Evolutionary conservation across 2,113 vertebrate species (phyloP).

Genomic region (Shinisaurus crocodilurus): DNA sequence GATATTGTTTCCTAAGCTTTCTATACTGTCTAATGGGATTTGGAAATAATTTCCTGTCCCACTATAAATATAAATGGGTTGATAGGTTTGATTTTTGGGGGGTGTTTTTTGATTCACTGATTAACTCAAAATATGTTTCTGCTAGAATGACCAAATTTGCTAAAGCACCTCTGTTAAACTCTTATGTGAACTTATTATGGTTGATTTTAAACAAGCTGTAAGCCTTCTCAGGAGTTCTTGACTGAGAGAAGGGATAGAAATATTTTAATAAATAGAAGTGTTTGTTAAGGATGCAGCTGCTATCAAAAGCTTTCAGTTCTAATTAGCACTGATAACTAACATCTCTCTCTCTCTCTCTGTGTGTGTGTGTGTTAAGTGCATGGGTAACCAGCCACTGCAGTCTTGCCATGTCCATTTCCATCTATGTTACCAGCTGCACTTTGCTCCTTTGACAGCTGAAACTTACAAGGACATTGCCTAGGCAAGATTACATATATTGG

Average conservation of each 20-base stretch:
- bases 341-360: no score
- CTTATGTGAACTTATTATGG: neutral
- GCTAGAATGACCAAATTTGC: neutral
- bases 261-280: neutral
- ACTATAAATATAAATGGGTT: neutral
- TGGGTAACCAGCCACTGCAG: no score
- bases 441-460: no score
- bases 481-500: no score
- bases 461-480: no score
- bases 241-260: neutral
- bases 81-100: neutral
- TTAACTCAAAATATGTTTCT: neutral
- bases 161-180: neutral
- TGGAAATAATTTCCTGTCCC: neutral
- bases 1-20: neutral
- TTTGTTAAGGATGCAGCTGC: neutral
- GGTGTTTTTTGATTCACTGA: neutral
- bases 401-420: no score
- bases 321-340: no score
- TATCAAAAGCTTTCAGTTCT: neutral
- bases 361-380: neutral
- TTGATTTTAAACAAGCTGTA: neutral
- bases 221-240: neutral
- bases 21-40: neutral
- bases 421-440: no score